phyloP scores from a whole-genome alignment of 2,888 invertebrate species.

The Diplolepis rosae region DNA sequence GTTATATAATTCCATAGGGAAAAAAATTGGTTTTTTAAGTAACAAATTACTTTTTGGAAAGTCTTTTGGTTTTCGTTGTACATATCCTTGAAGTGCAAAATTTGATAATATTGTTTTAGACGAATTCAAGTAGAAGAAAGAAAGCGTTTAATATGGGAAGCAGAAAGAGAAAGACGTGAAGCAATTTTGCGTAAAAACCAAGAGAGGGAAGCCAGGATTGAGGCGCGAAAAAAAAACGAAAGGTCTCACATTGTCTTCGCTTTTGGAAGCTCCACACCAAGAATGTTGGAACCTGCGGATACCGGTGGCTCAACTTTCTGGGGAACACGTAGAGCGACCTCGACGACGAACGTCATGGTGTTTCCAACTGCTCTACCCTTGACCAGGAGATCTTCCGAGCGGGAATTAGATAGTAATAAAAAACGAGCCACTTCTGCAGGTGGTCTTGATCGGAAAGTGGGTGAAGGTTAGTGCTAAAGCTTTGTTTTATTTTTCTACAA shows the following conservation, averaged over 20 bases:
- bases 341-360: slow-evolving; percentile 90
- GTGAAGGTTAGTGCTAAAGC: slow-evolving; percentile 76
- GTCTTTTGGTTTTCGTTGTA: too few relatives aligned
- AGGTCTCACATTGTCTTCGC: slow-evolving; percentile 86
- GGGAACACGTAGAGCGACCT: slow-evolving; percentile 91
- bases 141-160: slow-evolving; percentile 91
- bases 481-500: slow-evolving; percentile 3
- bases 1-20: too few relatives aligned
- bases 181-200: slow-evolving; percentile 90
- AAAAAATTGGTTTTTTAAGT: too few relatives aligned
- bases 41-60: too few relatives aligned
- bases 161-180: slow-evolving; percentile 89
- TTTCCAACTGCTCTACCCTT: slow-evolving; percentile 81
- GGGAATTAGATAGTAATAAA: slow-evolving; percentile 85
- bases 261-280: slow-evolving; percentile 93
- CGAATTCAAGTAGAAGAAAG: slow-evolving; percentile 87
- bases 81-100: too few relatives aligned
- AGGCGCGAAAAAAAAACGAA: slow-evolving; percentile 86
- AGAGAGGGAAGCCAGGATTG: slow-evolving; percentile 88
- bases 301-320: slow-evolving; percentile 85
- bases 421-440: slow-evolving; percentile 86
- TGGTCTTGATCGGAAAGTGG: slow-evolving; percentile 80
- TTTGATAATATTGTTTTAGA: slow-evolving; percentile 51
- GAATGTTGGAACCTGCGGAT: slow-evolving; percentile 89
- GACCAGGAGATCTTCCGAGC: slow-evolving; percentile 89